phyloP scores from a whole-genome alignment of 2,888 invertebrate species.

The Gryllus longicercus region DNA sequence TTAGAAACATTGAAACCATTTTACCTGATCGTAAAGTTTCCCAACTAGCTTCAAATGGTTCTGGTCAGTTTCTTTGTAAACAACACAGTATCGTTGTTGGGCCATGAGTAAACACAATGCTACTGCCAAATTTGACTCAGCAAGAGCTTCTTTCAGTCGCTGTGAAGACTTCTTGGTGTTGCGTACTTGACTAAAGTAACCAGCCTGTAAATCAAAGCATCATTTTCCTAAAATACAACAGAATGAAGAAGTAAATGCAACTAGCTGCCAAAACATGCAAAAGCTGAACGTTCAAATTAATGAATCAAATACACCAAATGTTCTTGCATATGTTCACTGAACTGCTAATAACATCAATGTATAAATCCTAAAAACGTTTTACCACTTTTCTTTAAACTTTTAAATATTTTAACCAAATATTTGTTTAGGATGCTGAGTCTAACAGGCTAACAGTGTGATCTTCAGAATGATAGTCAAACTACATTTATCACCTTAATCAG shows the following conservation, averaged over 20 bases:
- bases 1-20: too few species aligned
- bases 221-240: neutral
- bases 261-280: neutral
- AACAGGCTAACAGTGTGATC: too few species aligned
- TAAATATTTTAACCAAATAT: too few species aligned
- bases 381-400: too few species aligned
- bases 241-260: too few species aligned
- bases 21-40: constrained; percentile 58
- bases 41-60: constrained; percentile 79
- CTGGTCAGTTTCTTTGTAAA: constrained; percentile 71
- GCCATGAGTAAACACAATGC: constrained; percentile 91
- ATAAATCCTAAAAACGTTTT: too few species aligned
- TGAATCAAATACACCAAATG: neutral
- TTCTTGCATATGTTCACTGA: neutral
- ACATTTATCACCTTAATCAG: too few species aligned
- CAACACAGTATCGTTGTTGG: constrained; percentile 94
- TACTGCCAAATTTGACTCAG: constrained; percentile 89
- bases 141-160: constrained; percentile 89
- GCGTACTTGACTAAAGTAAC: constrained; percentile 93
- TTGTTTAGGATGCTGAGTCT: too few species aligned
- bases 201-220: constrained; percentile 65
- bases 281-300: neutral
- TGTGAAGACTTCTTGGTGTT: constrained; percentile 95
- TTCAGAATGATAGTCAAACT: too few species aligned
- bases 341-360: neutral